phyloP scores from a whole-genome alignment of 2,113 vertebrate species.

The Murina feae region DNA sequence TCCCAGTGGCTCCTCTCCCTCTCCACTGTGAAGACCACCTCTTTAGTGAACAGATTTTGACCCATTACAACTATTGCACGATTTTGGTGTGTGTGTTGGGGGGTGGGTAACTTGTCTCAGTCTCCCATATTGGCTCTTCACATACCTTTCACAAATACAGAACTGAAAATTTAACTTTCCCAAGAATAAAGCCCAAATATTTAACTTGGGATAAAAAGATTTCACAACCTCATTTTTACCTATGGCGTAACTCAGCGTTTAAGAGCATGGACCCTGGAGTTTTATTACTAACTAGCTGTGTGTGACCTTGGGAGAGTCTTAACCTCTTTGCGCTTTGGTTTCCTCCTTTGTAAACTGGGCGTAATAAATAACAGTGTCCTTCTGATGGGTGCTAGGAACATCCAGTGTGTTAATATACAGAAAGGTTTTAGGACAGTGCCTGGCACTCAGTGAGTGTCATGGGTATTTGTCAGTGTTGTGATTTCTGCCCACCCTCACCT shows the following conservation, averaged over 20 bases:
- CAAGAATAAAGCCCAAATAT: neutral
- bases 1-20: neutral
- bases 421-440: neutral
- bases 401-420: neutral
- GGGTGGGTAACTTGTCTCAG: too few species aligned
- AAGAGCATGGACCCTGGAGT: neutral
- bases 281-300: neutral
- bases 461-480: neutral
- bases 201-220: neutral
- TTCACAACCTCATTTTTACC: neutral
- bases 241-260: neutral
- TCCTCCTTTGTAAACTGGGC: neutral
- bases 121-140: neutral
- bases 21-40: accelerated
- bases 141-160: neutral
- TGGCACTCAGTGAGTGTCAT: too few species aligned
- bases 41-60: neutral
- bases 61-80: neutral
- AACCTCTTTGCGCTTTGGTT: neutral
- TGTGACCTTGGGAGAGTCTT: neutral
- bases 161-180: neutral
- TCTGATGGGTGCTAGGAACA: neutral
- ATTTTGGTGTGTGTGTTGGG: neutral
- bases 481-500: neutral
- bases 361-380: neutral